A percentile compares a stretch with the other conserved stretches of the same genome.
Evolutionary conservation across 1,140 invertebrate genomes (phyloP).

Genomic region (Bombus superbus): DNA sequence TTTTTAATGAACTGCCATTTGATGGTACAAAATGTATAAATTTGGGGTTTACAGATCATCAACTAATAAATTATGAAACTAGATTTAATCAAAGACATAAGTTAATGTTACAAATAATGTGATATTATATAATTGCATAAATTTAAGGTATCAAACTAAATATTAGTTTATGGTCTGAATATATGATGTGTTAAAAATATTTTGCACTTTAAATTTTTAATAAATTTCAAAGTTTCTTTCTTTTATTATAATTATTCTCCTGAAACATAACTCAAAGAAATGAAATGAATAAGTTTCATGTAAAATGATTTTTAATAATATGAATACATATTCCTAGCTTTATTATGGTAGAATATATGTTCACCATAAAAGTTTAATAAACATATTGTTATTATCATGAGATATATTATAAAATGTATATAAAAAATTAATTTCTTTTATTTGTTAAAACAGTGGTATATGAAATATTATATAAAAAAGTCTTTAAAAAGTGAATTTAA

Average conservation of each 20-base stretch:
- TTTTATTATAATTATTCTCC: conserved; percentile 38
- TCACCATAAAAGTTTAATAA: conserved; percentile 11
- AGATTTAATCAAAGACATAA: conserved; percentile 19
- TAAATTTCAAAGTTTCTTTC: conserved; percentile 56
- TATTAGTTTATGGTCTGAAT: conserved; percentile 82
- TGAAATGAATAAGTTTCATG: neutral
- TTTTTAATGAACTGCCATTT: conserved; percentile 66
- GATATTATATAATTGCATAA: conserved; percentile 82
- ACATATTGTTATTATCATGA: conserved; percentile 1
- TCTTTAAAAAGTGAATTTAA: conserved; percentile 5
- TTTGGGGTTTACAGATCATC: conserved; percentile 79
- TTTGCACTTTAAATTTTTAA: conserved; percentile 62
- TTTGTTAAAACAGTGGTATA: conserved; percentile 13
- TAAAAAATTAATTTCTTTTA: conserved; percentile 23
- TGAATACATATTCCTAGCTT: neutral
- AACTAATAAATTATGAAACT: conserved; percentile 75
- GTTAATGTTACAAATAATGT: conserved; percentile 46
- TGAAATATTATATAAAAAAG: neutral
- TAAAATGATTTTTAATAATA: neutral
- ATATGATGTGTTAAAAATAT: conserved; percentile 55
- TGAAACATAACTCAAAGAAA: neutral
- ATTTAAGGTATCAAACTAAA: conserved; percentile 75
- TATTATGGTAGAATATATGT: conserved; percentile 4
- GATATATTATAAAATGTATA: neutral
- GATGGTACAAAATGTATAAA: conserved; percentile 68